A percentile compares a stretch with the other conserved stretches of the same genome.
Evolutionary conservation across 2,888 invertebrate genomes (phyloP).

Genomic region (Leptopilina syphax): DNA sequence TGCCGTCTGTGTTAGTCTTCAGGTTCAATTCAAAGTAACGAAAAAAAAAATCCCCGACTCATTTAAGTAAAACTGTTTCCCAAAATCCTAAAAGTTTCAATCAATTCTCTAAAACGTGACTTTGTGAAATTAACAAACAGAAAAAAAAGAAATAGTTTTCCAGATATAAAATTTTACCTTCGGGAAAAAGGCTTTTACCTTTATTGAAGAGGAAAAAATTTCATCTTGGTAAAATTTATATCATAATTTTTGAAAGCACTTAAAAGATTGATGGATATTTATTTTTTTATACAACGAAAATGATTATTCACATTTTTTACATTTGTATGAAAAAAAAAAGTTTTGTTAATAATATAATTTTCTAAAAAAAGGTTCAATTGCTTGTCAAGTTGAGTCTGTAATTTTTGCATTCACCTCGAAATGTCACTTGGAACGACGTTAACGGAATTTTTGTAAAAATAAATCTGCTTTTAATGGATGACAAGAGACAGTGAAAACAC

Average conservation of each 20-base stretch:
- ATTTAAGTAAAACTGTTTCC: not conserved
- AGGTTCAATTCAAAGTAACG: not conserved
- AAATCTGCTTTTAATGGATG: too few relatives aligned
- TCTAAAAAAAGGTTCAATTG: not conserved
- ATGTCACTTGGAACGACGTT: not conserved
- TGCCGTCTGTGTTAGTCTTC: slow-evolving; percentile 2
- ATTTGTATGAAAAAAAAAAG: not conserved
- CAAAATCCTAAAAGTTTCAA: slow-evolving; percentile 18
- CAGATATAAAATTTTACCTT: not conserved
- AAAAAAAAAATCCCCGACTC: slow-evolving; percentile 24
- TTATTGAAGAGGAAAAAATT: too few relatives aligned
- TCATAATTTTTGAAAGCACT: too few relatives aligned
- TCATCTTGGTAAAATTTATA: too few relatives aligned
- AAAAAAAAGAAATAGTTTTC: not conserved
- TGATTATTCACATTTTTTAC: not conserved
- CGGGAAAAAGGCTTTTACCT: too few relatives aligned
- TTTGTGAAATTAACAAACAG: not conserved
- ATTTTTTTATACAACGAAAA: too few relatives aligned
- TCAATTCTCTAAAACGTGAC: slow-evolving; percentile 16
- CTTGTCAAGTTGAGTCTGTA: not conserved
- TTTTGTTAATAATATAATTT: too few relatives aligned
- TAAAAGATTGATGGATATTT: too few relatives aligned
- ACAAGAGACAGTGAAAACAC: slow-evolving; percentile 3
- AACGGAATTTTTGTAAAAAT: too few relatives aligned
- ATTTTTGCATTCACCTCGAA: not conserved